phyloP scores from a whole-genome alignment of 2,797 vertebrate genomes.

The Fringilla coelebs region DNA sequence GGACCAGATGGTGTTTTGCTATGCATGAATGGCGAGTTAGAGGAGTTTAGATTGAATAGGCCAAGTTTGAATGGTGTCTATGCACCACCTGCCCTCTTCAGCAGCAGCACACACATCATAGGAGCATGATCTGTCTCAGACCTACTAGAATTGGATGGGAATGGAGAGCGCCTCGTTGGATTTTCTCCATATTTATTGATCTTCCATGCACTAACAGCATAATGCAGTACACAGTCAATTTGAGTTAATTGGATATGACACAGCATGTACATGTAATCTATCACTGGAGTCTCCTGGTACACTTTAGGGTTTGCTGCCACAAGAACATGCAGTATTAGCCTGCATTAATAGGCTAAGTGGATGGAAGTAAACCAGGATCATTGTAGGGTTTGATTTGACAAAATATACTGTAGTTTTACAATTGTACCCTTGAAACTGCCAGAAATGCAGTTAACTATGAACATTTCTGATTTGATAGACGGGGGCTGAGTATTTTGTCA shows the following conservation, averaged over 20 bases:
- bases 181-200: conserved; percentile 95
- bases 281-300: conserved; percentile 86
- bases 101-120: conserved; percentile 84
- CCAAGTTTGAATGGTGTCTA: conserved; percentile 99
- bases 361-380: conserved; percentile 44
- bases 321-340: conserved; percentile 83
- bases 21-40: conserved; percentile 99
- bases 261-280: conserved; percentile 92
- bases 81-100: conserved; percentile 98
- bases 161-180: conserved; percentile 79
- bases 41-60: conserved; percentile 98
- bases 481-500: neutral
- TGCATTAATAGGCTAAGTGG: conserved; percentile 83
- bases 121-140: conserved; percentile 84
- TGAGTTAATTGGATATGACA: conserved; percentile 99
- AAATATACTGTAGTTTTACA: neutral
- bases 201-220: conserved; percentile 88
- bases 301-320: conserved; percentile 87
- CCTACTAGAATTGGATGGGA: conserved; percentile 72
- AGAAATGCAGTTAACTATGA: neutral
- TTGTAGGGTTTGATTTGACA: conserved; percentile 29
- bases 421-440: neutral
- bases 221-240: conserved; percentile 91
- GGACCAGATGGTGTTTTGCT: conserved; percentile 99
- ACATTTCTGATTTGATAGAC: neutral